Conservation (phyloP, 2,888 invertebrate species). For the Rhogogaster chlorosoma region DNA sequence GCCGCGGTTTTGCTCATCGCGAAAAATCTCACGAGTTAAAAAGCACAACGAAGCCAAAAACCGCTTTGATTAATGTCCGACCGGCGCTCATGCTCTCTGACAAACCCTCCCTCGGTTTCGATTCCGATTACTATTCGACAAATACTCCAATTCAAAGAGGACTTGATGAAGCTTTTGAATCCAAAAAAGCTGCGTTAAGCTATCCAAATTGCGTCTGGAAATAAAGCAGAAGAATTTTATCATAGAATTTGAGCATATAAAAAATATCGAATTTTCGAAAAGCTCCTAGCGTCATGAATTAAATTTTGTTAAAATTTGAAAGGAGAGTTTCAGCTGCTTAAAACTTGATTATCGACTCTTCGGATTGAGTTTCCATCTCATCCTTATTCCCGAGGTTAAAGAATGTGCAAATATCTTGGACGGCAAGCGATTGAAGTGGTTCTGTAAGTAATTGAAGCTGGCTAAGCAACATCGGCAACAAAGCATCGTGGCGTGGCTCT, state of each 20-base stretch:
- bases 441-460: slow-evolving; percentile 37
- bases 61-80: background rate
- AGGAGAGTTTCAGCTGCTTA: background rate
- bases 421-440: background rate
- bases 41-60: background rate
- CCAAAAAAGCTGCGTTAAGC: background rate
- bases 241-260: too few species aligned
- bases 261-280: background rate
- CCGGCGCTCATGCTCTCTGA: background rate
- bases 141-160: too few species aligned
- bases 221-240: background rate
- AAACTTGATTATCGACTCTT: background rate
- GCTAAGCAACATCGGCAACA: slow-evolving; percentile 28
- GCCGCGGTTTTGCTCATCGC: background rate
- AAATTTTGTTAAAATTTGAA: background rate
- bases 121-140: background rate
- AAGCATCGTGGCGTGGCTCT: background rate
- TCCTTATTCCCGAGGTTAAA: background rate
- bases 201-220: background rate
- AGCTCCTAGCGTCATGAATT: background rate
- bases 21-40: background rate
- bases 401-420: background rate
- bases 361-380: background rate
- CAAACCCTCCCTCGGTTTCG: background rate
- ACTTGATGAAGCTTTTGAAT: background rate